phyloP scores from a whole-genome alignment of 2,113 vertebrate species.

The Ifrita kowaldi region DNA sequence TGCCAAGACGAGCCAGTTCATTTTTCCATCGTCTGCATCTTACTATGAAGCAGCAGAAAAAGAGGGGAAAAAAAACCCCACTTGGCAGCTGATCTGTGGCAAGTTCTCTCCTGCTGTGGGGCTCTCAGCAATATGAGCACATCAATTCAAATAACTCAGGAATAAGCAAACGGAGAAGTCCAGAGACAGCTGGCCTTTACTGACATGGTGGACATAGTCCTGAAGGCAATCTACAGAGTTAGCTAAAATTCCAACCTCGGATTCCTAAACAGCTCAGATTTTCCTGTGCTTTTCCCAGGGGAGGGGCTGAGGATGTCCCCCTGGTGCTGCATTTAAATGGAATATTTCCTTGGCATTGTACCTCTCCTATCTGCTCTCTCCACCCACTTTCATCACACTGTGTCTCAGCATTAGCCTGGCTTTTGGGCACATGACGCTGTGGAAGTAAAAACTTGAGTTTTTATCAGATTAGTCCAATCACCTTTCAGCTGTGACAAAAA shows the following conservation, averaged over 20 bases:
- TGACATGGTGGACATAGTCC: neutral
- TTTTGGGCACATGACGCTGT: neutral
- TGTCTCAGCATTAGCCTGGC: neutral
- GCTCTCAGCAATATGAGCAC: conserved; percentile 1
- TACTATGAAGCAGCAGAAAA: conserved; percentile 10
- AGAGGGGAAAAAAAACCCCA: neutral
- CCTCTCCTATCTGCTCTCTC: neutral
- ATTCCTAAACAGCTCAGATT: neutral
- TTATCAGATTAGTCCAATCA: neutral
- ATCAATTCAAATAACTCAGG: neutral
- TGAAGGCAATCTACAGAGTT: neutral
- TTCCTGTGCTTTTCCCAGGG: neutral
- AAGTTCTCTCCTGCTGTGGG: neutral
- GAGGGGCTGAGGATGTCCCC: neutral
- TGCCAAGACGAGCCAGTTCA: neutral
- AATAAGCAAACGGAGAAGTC: neutral
- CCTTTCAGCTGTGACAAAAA: neutral
- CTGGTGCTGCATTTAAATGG: neutral
- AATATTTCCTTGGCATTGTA: neutral
- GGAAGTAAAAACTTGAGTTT: neutral
- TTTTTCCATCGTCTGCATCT: conserved; percentile 30
- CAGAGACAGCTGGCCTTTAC: neutral
- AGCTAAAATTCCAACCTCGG: neutral
- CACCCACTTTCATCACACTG: neutral
- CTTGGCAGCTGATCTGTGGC: neutral